Evolutionary conservation across 1,140 invertebrate species (phyloP), one percentile per base, ranked within the genome.

Genomic region (Rhynchophorus ferrugineus): DNA sequence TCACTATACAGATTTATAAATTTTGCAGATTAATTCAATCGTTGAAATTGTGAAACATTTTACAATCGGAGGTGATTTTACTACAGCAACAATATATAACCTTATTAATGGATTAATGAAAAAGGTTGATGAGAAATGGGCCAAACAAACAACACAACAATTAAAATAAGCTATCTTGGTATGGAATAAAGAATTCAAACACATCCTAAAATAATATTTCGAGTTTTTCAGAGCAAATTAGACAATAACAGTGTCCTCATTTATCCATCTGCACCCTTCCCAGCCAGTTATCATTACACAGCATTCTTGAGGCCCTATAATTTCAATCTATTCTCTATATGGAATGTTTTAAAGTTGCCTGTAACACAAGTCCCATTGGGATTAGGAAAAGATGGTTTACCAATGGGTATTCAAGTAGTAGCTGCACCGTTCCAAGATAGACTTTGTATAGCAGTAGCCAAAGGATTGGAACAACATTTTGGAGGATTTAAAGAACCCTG

Each of bases 311-410:
- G 85, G 44, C 84, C 89, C 1, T 88, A 80, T 63, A 95, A 96
- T 71, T 95, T 94, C 71, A 77, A 81, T 5, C 93, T 95, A 68
- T 93, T 89, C 69, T 84, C 81, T 19, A 73, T 97, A 33, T 91
- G 95, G 67, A 98, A 96, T 72, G 83, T 83, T 5, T 68, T 96
- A 1, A 81, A 82, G 21, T 71, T 95, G 11, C 93, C 94, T 5
- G 83, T 80, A 1, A 93, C 86, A 0, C 91, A 95, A 76, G 77
- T 86, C 11, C 90, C 75, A 0, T 66, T 93, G 46, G 91, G 91
- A 0, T 67, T 93, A 35, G 78, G 78, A 62, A 66, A 71, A 1
- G 76, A 85, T 14, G 87, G 89, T 0, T 56, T 93, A 11, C 91
- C 91, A 0, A 54, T 93, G 17, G 89, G 89, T 20, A 71, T 92